These are phyloP conservation scores for Micrasema longulum DNA, from an alignment of 1,140 invertebrate species.

Conservation along the genomic window DNA sequence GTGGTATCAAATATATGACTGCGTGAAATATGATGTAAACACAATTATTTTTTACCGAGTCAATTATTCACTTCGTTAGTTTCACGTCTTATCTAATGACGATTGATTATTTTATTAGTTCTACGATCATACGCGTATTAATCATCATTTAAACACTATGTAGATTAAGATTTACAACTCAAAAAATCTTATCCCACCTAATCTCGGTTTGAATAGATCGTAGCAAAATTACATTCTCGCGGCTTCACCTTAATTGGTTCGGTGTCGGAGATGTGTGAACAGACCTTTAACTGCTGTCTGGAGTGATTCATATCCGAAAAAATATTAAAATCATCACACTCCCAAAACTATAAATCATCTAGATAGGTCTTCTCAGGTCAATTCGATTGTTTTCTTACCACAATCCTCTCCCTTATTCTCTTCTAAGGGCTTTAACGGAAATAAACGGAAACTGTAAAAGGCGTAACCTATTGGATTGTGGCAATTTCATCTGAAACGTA, in stretches of 20 bases:
- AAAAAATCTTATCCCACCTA: too few relatives aligned
- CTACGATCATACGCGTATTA: too few relatives aligned
- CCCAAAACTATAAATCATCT: slow-evolving; percentile 29
- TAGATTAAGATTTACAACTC: too few relatives aligned
- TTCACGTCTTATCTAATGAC: slow-evolving; percentile 4
- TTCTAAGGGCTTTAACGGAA: not conserved
- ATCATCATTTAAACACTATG: too few relatives aligned
- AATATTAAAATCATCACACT: slow-evolving; percentile 44
- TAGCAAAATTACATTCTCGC: too few relatives aligned
- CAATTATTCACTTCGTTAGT: slow-evolving; percentile 14
- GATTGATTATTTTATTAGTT: slow-evolving; percentile 18
- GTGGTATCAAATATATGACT: too few relatives aligned
- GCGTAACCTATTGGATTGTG: too few relatives aligned
- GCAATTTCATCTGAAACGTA: too few relatives aligned
- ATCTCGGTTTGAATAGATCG: too few relatives aligned
- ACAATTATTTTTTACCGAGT: slow-evolving; percentile 15
- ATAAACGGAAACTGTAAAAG: too few relatives aligned
- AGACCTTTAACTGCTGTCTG: slow-evolving; percentile 22
- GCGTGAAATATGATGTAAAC: not conserved
- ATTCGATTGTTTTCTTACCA: slow-evolving; percentile 21
- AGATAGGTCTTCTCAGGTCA: slow-evolving; percentile 7
- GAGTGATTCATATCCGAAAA: slow-evolving; percentile 30
- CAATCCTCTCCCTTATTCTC: slow-evolving; percentile 10
- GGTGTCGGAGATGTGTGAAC: slow-evolving; percentile 27
- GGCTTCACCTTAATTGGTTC: too few relatives aligned